These are phyloP conservation scores for Heliconius himera DNA, from an alignment of 1,140 invertebrate genomes.

Conservation along the genomic window DNA sequence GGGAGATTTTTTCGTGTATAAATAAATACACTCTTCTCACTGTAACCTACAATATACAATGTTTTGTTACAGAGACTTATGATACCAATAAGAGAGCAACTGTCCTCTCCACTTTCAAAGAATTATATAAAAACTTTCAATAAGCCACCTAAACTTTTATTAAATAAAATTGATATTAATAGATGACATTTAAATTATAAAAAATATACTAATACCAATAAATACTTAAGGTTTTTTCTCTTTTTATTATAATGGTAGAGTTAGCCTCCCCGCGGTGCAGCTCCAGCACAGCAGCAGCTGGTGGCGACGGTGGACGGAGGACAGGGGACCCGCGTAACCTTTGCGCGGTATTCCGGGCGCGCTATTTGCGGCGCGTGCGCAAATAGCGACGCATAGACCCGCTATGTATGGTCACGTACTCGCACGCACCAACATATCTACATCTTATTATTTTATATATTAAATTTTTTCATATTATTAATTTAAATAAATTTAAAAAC, in stretches of 20 bases:
- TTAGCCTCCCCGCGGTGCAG: neutral
- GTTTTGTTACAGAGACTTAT: too few species aligned
- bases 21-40: neutral
- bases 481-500: neutral
- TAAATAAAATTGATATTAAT: too few species aligned
- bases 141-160: too few species aligned
- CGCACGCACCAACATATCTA: neutral
- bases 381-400: conserved; percentile 43
- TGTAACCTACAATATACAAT: neutral
- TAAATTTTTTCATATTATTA: neutral
- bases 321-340: conserved; percentile 46
- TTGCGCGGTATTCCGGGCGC: conserved; percentile 55
- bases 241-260: too few species aligned
- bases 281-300: neutral
- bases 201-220: too few species aligned
- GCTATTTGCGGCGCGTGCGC: conserved; percentile 50
- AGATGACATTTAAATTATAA: too few species aligned
- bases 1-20: neutral
- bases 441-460: neutral
- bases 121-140: too few species aligned
- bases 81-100: too few species aligned
- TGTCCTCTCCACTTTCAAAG: too few species aligned
- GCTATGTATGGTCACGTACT: conserved; percentile 36
- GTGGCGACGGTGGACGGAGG: neutral
- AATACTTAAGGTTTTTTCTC: too few species aligned